Evolutionary conservation across 2,113 vertebrate genomes (phyloP).

Genomic region (Platysternon megacephalum): DNA sequence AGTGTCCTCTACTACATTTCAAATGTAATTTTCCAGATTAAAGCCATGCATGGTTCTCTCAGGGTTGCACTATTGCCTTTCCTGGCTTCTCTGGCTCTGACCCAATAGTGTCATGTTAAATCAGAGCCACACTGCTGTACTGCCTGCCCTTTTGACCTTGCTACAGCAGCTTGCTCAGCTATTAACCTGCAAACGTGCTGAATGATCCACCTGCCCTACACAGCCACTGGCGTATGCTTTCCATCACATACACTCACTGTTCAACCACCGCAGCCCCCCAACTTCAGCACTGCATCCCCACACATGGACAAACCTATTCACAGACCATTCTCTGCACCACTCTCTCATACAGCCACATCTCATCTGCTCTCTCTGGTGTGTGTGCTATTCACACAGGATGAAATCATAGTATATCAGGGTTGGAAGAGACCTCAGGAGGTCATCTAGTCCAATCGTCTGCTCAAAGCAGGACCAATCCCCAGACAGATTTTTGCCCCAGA

Average conservation of each 20-base stretch:
- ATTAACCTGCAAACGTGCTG: not conserved
- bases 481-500: too few relatives aligned
- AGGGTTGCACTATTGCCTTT: not conserved
- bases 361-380: not conserved
- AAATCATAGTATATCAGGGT: too few relatives aligned
- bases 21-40: fast-evolving
- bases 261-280: not conserved
- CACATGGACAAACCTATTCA: not conserved
- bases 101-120: not conserved
- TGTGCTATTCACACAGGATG: not conserved
- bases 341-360: not conserved
- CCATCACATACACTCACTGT: not conserved
- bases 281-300: not conserved
- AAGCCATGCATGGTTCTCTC: not conserved
- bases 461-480: too few relatives aligned
- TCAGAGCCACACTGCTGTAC: not conserved
- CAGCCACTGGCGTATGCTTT: not conserved
- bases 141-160: not conserved
- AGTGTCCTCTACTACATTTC: not conserved
- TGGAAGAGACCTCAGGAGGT: too few relatives aligned
- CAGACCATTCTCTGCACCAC: not conserved
- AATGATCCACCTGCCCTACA: not conserved
- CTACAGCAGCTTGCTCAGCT: not conserved
- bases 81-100: not conserved
- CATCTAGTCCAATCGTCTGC: too few relatives aligned